Evolutionary conservation across 2,797 vertebrate species (phyloP).

Genomic region (Sebastiscus albofasciatus): DNA sequence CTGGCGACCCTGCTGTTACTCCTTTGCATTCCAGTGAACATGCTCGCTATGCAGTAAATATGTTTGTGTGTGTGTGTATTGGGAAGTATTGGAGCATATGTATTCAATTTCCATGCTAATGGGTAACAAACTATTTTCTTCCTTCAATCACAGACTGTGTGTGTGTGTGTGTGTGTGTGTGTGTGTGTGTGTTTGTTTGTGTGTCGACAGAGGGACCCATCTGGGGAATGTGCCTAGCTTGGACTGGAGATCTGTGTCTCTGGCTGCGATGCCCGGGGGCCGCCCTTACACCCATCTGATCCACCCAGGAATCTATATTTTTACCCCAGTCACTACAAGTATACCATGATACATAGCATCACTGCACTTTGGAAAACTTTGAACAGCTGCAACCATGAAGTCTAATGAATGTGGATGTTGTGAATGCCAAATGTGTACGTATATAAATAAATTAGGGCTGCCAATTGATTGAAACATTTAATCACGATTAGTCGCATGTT

Average conservation of each 20-base stretch:
- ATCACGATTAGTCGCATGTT: no score
- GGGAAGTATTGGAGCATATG: conserved; percentile 18
- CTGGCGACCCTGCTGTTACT: conserved; percentile 10
- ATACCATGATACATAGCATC: background rate
- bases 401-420: background rate
- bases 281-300: conserved; percentile 58
- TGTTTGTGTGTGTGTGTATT: conserved; percentile 5
- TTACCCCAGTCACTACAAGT: background rate
- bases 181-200: conserved; percentile 7
- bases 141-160: background rate
- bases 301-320: conserved; percentile 23
- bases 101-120: conserved; percentile 41
- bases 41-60: background rate
- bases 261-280: conserved; percentile 32
- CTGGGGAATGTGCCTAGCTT: conserved; percentile 57
- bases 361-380: background rate
- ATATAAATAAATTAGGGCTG: background rate
- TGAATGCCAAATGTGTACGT: background rate
- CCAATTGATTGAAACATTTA: no score
- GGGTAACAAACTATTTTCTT: conserved; percentile 24
- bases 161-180: conserved; percentile 13
- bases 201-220: conserved; percentile 47
- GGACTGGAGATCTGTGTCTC: conserved; percentile 34
- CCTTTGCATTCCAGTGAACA: conserved; percentile 3
- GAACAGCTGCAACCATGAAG: background rate